These are phyloP conservation scores for Neodontobutis hainanensis DNA, from an alignment of 2,113 vertebrate genomes.

Conservation along the genomic window DNA sequence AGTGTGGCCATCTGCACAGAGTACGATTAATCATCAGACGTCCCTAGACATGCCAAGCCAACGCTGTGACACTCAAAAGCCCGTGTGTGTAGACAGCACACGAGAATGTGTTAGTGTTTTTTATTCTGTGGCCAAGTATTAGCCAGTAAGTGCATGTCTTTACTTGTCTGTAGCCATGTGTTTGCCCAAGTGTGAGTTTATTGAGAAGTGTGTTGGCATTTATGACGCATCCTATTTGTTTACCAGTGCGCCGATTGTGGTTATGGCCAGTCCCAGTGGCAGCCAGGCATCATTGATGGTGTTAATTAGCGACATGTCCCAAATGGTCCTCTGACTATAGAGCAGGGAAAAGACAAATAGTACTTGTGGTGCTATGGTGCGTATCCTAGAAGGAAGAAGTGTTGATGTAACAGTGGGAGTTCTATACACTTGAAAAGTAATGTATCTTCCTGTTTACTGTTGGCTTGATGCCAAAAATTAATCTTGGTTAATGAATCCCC, in stretches of 20 bases:
- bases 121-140: constrained; percentile 30
- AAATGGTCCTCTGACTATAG: constrained; percentile 22
- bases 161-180: neutral
- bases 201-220: constrained; percentile 36
- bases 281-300: constrained; percentile 40
- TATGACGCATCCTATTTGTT: constrained; percentile 56
- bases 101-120: constrained; percentile 23
- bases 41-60: constrained; percentile 63
- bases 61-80: constrained; percentile 54
- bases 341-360: constrained; percentile 8
- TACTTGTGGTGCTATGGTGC: neutral
- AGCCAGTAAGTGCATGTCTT: constrained; percentile 25
- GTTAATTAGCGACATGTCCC: constrained; percentile 66
- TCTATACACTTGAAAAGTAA: neutral
- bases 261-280: constrained; percentile 41
- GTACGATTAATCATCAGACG: constrained; percentile 71
- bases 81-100: constrained; percentile 10
- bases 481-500: neutral
- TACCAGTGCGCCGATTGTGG: constrained; percentile 23
- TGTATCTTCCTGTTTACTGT: neutral
- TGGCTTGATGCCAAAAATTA: neutral
- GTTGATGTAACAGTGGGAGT: neutral
- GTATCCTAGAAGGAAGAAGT: neutral
- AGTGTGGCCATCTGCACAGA: constrained; percentile 67
- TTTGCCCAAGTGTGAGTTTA: neutral